Base-by-base conservation (phyloP, 1,140 invertebrate species). In the Mercenaria mercenaria region DNA sequence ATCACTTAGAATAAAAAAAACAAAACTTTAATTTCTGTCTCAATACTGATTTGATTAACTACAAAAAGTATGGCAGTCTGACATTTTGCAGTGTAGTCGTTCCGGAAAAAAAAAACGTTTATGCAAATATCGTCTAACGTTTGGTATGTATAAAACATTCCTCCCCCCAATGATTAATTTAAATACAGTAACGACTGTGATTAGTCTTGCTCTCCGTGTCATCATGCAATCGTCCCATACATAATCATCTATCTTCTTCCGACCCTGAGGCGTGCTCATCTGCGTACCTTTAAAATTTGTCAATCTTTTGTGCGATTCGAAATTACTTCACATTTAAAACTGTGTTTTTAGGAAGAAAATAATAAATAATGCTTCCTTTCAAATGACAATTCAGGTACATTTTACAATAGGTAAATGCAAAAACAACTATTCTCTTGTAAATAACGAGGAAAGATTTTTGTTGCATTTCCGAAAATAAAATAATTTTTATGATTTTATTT, bases 91-190 rank as follows among this genome's bases (percentile, higher is more conserved):
- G n/a, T n/a, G n/a, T n/a, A n/a, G n/a, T n/a, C n/a, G n/a, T n/a
- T n/a, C n/a, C n/a, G n/a, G n/a, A n/a, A 8, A 47, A 6, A 47
- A 64, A 64, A 29, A 64, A 29, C 20, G 23, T 59, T 64, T 29
- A 64, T 29, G 34, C 34, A 39, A 72, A 72, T 3, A 72, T 39
- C 13, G 13, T 72, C 34, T 72, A 29, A 26, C n/a, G 26, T 64
- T 64, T 64, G 59, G 59, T 64, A 64, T 29, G 10, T n/a, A 37
- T 56, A 79, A 56, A 79, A 79, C 43, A 52, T 79, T 50, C 47
- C 50, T 37, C 47, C 11, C 47, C 47, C 11, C 50, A 4, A 39
- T 79, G 76, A 79, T 56, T 79, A 79, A 79, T 79, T 56, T 59
- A 56, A 56, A 79, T 29, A 23, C 43, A 29, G 43, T 32, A 15